A percentile compares a stretch with the other conserved stretches of the same genome.
Conservation (phyloP, 2,113 vertebrate species). For the Sigmodon hispidus region DNA sequence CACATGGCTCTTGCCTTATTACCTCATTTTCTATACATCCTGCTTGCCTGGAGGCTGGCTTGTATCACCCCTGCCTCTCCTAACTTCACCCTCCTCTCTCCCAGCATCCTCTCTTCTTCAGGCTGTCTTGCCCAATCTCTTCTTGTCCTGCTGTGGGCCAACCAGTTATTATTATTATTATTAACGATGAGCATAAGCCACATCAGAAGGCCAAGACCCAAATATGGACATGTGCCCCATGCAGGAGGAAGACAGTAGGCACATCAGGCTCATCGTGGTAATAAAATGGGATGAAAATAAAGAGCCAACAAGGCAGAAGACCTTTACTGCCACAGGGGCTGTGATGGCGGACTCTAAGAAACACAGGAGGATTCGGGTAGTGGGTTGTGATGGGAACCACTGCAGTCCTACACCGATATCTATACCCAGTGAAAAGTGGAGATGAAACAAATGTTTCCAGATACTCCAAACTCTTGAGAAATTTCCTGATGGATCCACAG, state of each 20-base stretch:
- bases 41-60: too few relatives aligned
- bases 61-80: too few relatives aligned
- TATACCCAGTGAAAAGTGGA: neutral
- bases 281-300: neutral
- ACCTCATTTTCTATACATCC: too few relatives aligned
- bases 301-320: neutral
- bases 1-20: too few relatives aligned
- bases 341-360: neutral
- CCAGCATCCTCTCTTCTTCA: too few relatives aligned
- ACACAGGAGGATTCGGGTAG: too few relatives aligned
- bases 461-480: too few relatives aligned
- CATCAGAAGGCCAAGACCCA: neutral
- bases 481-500: neutral
- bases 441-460: neutral
- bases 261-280: neutral
- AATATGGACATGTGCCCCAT: neutral
- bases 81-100: too few relatives aligned
- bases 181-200: too few relatives aligned
- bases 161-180: too few relatives aligned
- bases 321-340: neutral
- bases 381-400: neutral
- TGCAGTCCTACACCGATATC: neutral
- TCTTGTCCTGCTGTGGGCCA: too few relatives aligned
- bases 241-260: neutral
- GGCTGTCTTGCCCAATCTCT: too few relatives aligned